These are phyloP conservation scores for Smittia aterrima DNA, from an alignment of 2,888 invertebrate species.

Conservation along the genomic window DNA sequence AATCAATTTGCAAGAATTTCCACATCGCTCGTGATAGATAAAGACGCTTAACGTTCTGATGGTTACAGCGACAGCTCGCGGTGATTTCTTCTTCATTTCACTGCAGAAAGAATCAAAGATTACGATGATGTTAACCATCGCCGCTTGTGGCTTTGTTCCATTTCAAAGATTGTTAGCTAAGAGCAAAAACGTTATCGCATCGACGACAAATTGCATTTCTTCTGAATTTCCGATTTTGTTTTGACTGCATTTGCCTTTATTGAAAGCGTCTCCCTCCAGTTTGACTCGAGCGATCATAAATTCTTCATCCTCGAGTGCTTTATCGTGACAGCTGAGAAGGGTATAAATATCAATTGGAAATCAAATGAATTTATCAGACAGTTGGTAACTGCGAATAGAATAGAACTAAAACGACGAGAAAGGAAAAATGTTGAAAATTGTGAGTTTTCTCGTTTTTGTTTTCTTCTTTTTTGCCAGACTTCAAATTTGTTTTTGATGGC, in stretches of 20 bases:
- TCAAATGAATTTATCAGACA: constrained; percentile 8
- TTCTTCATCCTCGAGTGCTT: too few relatives aligned
- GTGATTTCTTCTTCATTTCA: too few relatives aligned
- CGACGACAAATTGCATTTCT: neutral
- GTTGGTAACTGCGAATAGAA: neutral
- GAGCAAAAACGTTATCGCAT: neutral
- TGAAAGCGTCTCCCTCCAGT: neutral
- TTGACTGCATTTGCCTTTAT: neutral
- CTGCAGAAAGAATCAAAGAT: too few relatives aligned
- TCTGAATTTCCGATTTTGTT: neutral
- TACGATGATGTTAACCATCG: neutral
- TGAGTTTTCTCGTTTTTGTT: neutral
- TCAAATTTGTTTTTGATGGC: neutral
- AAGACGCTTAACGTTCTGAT: neutral
- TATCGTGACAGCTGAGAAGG: neutral
- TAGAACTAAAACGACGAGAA: neutral
- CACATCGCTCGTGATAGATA: neutral
- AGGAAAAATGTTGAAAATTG: constrained; percentile 1
- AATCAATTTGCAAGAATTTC: neutral
- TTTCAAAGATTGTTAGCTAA: neutral
- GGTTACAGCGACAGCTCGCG: neutral
- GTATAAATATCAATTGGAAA: constrained; percentile 9
- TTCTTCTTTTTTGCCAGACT: neutral
- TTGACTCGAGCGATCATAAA: neutral
- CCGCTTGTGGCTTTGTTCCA: neutral